These are phyloP conservation scores for Drosophila sulfurigaster DNA, from an alignment of 1,140 invertebrate species.

Conservation along the genomic window DNA sequence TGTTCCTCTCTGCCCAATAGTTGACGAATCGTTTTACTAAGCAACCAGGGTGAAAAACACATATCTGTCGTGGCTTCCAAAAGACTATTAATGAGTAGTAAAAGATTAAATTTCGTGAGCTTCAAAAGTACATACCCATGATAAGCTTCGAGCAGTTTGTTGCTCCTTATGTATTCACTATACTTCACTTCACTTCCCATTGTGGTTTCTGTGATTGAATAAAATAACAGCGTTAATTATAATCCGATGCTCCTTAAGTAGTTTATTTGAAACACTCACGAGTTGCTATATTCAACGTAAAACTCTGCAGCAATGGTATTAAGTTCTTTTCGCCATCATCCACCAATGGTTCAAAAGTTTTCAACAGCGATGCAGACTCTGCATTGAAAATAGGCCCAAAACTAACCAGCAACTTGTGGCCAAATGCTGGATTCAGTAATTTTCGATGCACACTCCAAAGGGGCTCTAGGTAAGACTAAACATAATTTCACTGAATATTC, in stretches of 20 bases:
- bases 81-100: constrained; percentile 62
- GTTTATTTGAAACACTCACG: constrained; percentile 50
- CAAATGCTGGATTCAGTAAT: constrained; percentile 73
- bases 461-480: constrained; percentile 49
- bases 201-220: constrained; percentile 63
- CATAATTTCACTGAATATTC: background rate
- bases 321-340: constrained; percentile 55
- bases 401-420: constrained; percentile 72
- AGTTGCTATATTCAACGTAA: constrained; percentile 67
- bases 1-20: constrained; percentile 52
- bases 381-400: constrained; percentile 76
- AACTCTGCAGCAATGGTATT: constrained; percentile 58
- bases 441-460: constrained; percentile 71
- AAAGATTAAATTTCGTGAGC: too few relatives aligned
- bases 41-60: constrained; percentile 74
- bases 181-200: constrained; percentile 69
- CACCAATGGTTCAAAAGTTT: constrained; percentile 39
- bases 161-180: constrained; percentile 40
- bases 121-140: constrained; percentile 52
- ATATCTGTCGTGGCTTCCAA: constrained; percentile 74
- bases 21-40: constrained; percentile 41
- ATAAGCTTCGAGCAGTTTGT: too few relatives aligned
- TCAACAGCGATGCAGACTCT: constrained; percentile 52
- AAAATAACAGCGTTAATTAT: too few relatives aligned
- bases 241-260: too few relatives aligned